Conservation (phyloP, 2,888 invertebrate species). For the Pelosia muscerda region DNA sequence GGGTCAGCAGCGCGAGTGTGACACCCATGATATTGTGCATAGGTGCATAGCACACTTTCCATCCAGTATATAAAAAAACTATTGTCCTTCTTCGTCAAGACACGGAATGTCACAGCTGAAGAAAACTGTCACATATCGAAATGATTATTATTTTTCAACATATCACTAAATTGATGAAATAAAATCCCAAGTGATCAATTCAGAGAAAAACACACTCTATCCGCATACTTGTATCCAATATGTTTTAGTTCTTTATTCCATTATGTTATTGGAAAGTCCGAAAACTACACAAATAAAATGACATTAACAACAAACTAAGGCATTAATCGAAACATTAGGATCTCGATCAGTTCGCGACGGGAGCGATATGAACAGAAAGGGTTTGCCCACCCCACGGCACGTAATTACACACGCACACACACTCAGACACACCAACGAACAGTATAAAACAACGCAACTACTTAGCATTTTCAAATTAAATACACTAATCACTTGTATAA, state of each 20-base stretch:
- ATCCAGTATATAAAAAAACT: too few species aligned
- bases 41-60: too few species aligned
- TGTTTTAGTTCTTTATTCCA: not conserved
- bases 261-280: not conserved
- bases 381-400: slow-evolving; percentile 75
- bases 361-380: slow-evolving; percentile 75
- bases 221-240: not conserved
- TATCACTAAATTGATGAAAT: too few species aligned
- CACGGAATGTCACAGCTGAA: too few species aligned
- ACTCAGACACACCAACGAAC: slow-evolving; percentile 65
- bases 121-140: too few species aligned
- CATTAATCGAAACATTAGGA: slow-evolving; percentile 79
- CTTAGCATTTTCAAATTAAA: slow-evolving; percentile 87
- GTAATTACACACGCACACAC: slow-evolving; percentile 76
- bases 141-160: too few species aligned
- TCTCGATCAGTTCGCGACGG: slow-evolving; percentile 74
- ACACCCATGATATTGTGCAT: too few species aligned
- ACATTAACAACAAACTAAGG: slow-evolving; percentile 60
- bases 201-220: not conserved
- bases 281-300: slow-evolving; percentile 25
- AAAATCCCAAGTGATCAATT: too few species aligned
- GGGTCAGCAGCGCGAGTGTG: too few species aligned
- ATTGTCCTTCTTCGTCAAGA: too few species aligned
- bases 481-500: slow-evolving; percentile 87
- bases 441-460: slow-evolving; percentile 83